Conservation (phyloP, 2,113 vertebrate genomes). For the human region DNA sequence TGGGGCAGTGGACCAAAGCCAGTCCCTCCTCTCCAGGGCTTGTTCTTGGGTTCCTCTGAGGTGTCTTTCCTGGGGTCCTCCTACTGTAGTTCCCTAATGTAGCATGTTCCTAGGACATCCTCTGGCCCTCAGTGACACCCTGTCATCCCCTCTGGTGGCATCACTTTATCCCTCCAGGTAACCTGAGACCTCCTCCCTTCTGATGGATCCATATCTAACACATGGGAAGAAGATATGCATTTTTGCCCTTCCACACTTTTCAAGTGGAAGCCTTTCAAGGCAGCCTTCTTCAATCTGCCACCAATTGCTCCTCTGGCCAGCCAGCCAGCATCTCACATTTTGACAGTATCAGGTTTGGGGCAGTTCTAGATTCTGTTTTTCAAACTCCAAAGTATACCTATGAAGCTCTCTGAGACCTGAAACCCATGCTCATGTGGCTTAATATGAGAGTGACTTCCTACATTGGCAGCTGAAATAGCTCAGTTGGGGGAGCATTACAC, state of each 20-base stretch:
- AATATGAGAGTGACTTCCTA: background rate
- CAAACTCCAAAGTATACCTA: background rate
- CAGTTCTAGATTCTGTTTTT: background rate
- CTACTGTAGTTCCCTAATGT: background rate
- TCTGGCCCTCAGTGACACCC: background rate
- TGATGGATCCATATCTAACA: background rate
- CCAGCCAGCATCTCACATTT: background rate
- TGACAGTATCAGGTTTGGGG: background rate
- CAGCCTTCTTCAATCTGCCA: background rate
- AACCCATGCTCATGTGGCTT: background rate
- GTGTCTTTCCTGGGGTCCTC: background rate
- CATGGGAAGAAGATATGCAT: too few relatives aligned
- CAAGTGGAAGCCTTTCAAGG: background rate
- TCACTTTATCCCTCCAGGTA: background rate
- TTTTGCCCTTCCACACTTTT: background rate
- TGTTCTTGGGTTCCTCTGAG: background rate
- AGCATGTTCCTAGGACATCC: background rate
- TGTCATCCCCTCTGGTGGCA: background rate
- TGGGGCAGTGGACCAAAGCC: background rate
- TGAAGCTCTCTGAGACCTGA: background rate
- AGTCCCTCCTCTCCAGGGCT: background rate
- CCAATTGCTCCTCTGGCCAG: background rate
- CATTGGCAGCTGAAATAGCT: background rate
- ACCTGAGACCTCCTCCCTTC: background rate
- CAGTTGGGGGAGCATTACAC: background rate